Evolutionary conservation across 1,140 invertebrate species (phyloP), one percentile per base, ranked within the genome.

Genomic region (Drepana arcuata): DNA sequence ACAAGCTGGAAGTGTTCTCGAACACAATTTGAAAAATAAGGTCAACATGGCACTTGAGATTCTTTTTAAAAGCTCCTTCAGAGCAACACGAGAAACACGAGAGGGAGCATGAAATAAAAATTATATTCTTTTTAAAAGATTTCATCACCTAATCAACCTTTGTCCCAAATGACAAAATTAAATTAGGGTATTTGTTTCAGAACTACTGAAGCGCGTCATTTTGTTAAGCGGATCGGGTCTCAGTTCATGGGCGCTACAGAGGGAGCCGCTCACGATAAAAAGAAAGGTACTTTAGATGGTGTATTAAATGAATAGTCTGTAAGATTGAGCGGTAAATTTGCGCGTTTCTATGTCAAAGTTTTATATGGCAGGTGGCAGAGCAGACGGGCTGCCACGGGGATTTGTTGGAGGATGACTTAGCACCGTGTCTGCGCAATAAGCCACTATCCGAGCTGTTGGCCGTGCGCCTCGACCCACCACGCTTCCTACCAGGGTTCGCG

Each of bases 171-270:
- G 55, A 60, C 56, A 46, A 60, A 65, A 73, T 73, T 65, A 73
- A 69, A 73, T 75, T 60, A 67, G 50, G 59, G 65, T 65, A 62
- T 69, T 57, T 71, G 60, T 86, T 90, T 72, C 87, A 93, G 93
- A 93, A 80, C 86, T 98, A 45, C 91, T 99, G 65, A 91, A 95
- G 69, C 90, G 95, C 44, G 93, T 95, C 13, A 91, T 98, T 51
- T 86, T 99, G 31, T 88, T 98, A 69, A 96, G 95, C 57, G 97
- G 97, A 7, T 97, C 96, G n/a, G 95, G 95, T 7, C 84, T 98
- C 39, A 95, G 93, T 60, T 94, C 94, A 9, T 99, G 94, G 96
- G 96, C 96, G 26, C 86, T 97, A 46, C 95, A 96, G 71, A 88
- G 91, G 45, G 93, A 97, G 67, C 93, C 95, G 7, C 80, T 95